A percentile compares a stretch with the other conserved stretches of the same genome.
Conservation (phyloP, 2,888 invertebrate species). For the Chrysopilus asiliformis region DNA sequence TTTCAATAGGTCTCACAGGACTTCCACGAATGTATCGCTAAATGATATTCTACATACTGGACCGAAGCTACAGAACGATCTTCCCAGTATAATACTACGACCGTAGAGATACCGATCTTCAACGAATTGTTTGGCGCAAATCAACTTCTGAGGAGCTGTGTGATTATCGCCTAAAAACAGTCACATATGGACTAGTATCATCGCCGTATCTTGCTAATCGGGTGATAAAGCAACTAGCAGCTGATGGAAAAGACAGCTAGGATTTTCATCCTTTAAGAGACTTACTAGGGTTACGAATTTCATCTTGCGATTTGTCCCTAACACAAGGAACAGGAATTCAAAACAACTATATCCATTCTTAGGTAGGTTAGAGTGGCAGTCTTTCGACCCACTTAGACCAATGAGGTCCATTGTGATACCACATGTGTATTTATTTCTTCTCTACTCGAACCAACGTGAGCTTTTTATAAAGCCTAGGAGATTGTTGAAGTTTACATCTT, state of each 20-base stretch:
- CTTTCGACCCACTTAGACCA: too few species aligned
- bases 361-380: too few species aligned
- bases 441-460: too few species aligned
- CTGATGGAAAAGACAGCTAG: conserved; percentile 1
- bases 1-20: not conserved
- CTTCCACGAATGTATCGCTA: not conserved
- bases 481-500: too few species aligned
- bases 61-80: not conserved
- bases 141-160: not conserved
- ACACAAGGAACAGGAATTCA: too few species aligned
- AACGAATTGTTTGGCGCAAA: not conserved
- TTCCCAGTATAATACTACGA: not conserved
- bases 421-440: too few species aligned
- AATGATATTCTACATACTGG: not conserved
- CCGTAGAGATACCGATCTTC: not conserved
- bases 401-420: too few species aligned
- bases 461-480: too few species aligned
- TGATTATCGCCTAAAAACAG: not conserved
- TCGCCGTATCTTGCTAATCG: not conserved
- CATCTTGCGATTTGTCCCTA: too few species aligned
- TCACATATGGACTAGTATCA: not conserved
- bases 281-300: too few species aligned
- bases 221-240: conserved; percentile 6
- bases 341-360: too few species aligned
- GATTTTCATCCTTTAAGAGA: too few species aligned